Evolutionary conservation across 2,888 invertebrate genomes (phyloP), one percentile per base, ranked within the genome.

Genomic region (Drosophila borealis): DNA sequence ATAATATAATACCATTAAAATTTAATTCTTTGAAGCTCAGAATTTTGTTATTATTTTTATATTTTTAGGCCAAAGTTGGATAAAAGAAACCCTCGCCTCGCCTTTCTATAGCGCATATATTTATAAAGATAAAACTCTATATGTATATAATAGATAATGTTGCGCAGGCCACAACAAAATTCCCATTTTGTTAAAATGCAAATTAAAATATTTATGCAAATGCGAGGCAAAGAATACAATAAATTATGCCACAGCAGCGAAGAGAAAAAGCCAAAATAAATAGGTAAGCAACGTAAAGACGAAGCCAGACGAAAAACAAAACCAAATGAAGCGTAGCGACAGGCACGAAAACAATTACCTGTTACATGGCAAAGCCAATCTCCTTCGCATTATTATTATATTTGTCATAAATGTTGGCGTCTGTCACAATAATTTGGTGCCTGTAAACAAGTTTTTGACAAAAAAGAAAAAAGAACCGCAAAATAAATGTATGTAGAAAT

Each of bases 161-260:
- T 39, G 10, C 37, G 19, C 29, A 53, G 46, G 56, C 74, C 56
- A 54, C 59, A 45, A 55, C 50, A 56, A 71, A 76, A 68, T 76
- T 68, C 68, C 57, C 76, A 75, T 78, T 83, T 83, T 79, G 83
- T 76, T 83, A 70, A 83, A 86, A 83, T 83, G 83, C 83, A 83
- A 83, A 86, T 83, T 80, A 83, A 85, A 86, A 86, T 86, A 83
- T 83, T 83, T 83, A 83, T 83, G 83, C 81, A 83, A 83, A 83
- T 83, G 70, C 69, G 74, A 49, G 57, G 42, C 67, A 75, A 76
- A 61, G 51, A 70, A 80, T 70, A 82, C 78, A 86, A 86, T 76
- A 83, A 83, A 85, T 86, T 83, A 83, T 85, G 78, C 81, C 59
- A 78, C 74, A 74, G 59, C 63, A 66, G 66, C 60, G 67, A 49